These are phyloP conservation scores for Anseranas semipalmata DNA, from an alignment of 2,113 vertebrate species.

Conservation along the genomic window DNA sequence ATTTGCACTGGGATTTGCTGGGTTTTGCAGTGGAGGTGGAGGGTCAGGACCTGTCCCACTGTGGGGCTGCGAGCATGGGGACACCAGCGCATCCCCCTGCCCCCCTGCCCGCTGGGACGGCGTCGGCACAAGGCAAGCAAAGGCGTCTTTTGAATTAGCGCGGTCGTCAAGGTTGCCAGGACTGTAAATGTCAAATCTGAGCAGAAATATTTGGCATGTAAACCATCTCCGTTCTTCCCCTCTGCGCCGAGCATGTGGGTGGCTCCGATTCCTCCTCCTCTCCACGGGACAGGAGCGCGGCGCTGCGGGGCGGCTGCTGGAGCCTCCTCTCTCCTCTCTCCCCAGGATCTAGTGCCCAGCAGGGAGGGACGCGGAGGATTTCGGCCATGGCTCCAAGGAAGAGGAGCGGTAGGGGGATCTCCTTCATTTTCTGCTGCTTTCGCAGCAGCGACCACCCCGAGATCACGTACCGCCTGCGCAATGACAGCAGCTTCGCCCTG, in stretches of 20 bases:
- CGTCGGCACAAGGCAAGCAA: neutral
- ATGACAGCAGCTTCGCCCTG: slow-evolving; percentile 91
- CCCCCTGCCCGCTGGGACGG: neutral
- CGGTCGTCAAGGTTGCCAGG: slow-evolving; percentile 10
- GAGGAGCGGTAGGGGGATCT: slow-evolving; percentile 86
- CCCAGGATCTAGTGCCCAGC: slow-evolving; percentile 73
- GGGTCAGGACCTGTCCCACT: neutral
- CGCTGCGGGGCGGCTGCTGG: neutral
- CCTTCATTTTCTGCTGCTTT: slow-evolving; percentile 98
- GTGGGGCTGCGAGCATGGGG: accelerated
- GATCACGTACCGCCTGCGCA: slow-evolving; percentile 95
- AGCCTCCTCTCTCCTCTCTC: neutral
- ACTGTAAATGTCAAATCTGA: slow-evolving; percentile 3
- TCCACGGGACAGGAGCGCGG: neutral
- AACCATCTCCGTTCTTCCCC: neutral
- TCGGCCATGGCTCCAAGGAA: slow-evolving; percentile 94
- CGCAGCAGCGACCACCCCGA: slow-evolving; percentile 94
- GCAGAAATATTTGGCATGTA: slow-evolving; percentile 24
- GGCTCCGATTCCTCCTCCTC: slow-evolving; percentile 37
- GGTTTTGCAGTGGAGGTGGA: neutral
- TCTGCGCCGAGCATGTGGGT: neutral
- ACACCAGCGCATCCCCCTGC: accelerated
- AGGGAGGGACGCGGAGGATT: slow-evolving; percentile 40
- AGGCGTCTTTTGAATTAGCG: neutral
- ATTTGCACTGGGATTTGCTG: neutral